These are phyloP conservation scores for Semnopithecus entellus DNA, from an alignment of 2,113 vertebrate species.

Conservation along the genomic window DNA sequence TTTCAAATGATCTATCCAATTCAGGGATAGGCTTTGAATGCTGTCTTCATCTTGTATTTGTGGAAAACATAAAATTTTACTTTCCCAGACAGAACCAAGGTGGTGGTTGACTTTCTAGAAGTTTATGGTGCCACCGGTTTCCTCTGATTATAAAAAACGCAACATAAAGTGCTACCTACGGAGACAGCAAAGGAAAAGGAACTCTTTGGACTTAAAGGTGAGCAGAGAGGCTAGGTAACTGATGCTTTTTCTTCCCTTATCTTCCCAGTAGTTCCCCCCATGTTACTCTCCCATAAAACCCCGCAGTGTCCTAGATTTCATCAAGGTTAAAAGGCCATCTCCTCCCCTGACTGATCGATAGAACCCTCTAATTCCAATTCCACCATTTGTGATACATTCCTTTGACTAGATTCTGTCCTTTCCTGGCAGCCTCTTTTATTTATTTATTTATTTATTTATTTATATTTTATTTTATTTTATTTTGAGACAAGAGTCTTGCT, in stretches of 20 bases:
- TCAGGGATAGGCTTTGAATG: not conserved
- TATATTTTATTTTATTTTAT: no score
- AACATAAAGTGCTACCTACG: not conserved
- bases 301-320: not conserved
- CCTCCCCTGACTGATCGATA: not conserved
- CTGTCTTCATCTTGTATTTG: not conserved
- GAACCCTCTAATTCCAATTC: not conserved
- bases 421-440: not conserved
- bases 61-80: slow-evolving; percentile 27
- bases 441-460: no score
- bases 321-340: not conserved
- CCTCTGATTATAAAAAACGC: not conserved
- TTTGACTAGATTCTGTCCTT: slow-evolving; percentile 36
- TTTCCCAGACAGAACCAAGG: slow-evolving; percentile 24
- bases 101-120: slow-evolving; percentile 25
- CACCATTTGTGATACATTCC: not conserved
- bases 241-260: not conserved
- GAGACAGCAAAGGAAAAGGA: not conserved
- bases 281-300: not conserved
- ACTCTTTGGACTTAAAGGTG: not conserved
- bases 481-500: no score
- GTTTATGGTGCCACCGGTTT: not conserved
- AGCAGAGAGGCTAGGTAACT: not conserved
- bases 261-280: not conserved
- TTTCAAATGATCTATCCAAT: not conserved